A percentile compares a stretch with the other conserved stretches of the same genome.
Evolutionary conservation across 1,140 invertebrate genomes (phyloP).

Genomic region (Drosophila burlai): DNA sequence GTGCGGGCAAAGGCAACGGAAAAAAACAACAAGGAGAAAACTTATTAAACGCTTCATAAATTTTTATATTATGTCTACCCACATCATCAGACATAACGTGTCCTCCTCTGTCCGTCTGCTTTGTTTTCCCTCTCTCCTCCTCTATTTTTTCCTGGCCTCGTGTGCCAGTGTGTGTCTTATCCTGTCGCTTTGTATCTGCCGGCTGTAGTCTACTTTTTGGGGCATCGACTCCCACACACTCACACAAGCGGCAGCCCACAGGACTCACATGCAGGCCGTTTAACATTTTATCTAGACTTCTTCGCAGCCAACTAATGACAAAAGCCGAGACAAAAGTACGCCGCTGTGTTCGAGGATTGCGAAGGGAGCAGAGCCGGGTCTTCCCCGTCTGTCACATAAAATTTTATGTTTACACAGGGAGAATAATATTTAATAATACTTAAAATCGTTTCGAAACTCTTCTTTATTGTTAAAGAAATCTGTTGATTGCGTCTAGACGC

Average conservation of each 20-base stretch:
- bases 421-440: neutral
- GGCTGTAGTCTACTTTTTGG: constrained; percentile 75
- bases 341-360: constrained; percentile 48
- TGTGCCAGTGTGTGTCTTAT: constrained; percentile 59
- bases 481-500: constrained; percentile 5
- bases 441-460: neutral
- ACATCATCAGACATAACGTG: constrained; percentile 83
- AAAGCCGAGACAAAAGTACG: constrained; percentile 78
- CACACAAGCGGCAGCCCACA: constrained; percentile 4
- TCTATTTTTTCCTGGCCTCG: constrained; percentile 3
- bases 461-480: constrained; percentile 1
- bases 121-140: constrained; percentile 20
- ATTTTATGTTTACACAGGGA: constrained; percentile 68
- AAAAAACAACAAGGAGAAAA: constrained; percentile 66
- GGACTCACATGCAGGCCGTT: constrained; percentile 72
- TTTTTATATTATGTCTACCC: constrained; percentile 84
- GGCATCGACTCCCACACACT: constrained; percentile 34
- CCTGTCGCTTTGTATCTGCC: constrained; percentile 76
- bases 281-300: constrained; percentile 80
- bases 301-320: constrained; percentile 76
- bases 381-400: constrained; percentile 67
- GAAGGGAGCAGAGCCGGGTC: constrained; percentile 25
- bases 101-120: constrained; percentile 37
- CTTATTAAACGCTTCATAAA: constrained; percentile 84
- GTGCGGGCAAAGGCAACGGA: constrained; percentile 9